phyloP scores from a whole-genome alignment of 2,797 vertebrate species.

The Gambusia yucatana region DNA sequence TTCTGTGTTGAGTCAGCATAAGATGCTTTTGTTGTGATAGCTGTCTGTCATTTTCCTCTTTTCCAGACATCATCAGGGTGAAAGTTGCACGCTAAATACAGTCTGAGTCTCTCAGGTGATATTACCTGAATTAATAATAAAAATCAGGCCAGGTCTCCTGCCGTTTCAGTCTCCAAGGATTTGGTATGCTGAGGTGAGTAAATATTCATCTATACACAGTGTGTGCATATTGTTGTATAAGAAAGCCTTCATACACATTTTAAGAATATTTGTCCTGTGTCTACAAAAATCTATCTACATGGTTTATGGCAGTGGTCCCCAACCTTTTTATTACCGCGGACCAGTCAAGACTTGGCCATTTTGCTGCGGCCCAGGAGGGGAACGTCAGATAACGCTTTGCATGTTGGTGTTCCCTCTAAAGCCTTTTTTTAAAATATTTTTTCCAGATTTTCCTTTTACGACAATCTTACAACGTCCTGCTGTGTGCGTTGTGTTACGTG shows the following conservation, averaged over 20 bases:
- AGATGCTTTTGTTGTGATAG: not conserved
- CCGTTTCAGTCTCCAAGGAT: not conserved
- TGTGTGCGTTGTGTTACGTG: too few relatives aligned
- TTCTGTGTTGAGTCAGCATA: not conserved
- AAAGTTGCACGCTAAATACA: not conserved
- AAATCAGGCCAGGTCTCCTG: not conserved
- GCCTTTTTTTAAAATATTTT: too few relatives aligned
- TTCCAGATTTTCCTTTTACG: too few relatives aligned
- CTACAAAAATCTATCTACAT: not conserved
- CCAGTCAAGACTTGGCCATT: too few relatives aligned
- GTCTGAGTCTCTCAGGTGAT: not conserved
- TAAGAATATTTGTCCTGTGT: not conserved
- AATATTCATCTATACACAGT: not conserved
- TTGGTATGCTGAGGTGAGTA: not conserved
- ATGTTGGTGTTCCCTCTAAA: too few relatives aligned
- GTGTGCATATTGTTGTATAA: not conserved
- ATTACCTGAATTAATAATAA: not conserved
- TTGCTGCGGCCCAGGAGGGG: too few relatives aligned
- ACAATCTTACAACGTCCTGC: too few relatives aligned
- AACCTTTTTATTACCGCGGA: too few relatives aligned
- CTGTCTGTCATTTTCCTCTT: not conserved
- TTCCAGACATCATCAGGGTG: not conserved
- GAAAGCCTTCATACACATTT: not conserved
- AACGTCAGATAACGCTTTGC: too few relatives aligned
- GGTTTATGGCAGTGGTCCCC: not conserved